A percentile compares a stretch with the other conserved stretches of the same genome.
Evolutionary conservation across 2,113 vertebrate genomes (phyloP).

Genomic region (Stictonetta naevosa): DNA sequence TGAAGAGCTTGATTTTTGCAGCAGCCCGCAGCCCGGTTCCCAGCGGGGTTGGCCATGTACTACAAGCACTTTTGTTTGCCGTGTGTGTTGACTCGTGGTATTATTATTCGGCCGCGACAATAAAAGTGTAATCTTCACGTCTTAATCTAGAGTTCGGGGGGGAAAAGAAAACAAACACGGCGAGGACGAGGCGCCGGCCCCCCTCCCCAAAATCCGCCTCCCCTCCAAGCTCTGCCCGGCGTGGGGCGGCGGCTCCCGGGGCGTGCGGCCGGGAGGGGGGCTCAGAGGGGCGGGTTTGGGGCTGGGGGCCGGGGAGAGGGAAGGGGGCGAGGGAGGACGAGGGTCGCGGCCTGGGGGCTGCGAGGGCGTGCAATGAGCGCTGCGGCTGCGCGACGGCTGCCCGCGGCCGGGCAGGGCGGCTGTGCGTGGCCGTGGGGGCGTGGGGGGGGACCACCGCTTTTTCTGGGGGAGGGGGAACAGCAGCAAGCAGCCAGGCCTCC

Average conservation of each 20-base stretch:
- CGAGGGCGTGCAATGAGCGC: not conserved
- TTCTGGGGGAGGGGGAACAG: not conserved
- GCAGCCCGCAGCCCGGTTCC: slow-evolving; percentile 72
- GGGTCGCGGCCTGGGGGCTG: not conserved
- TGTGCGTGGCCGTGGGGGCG: not conserved
- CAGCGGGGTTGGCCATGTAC: slow-evolving; percentile 77
- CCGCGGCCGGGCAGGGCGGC: not conserved
- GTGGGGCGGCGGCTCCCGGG: not conserved
- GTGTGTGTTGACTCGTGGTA: slow-evolving; percentile 77
- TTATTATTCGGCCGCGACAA: slow-evolving; percentile 70
- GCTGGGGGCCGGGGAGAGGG: not conserved
- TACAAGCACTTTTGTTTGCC: slow-evolving; percentile 77
- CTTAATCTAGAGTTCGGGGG: slow-evolving; percentile 77
- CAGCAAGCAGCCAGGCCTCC: not conserved
- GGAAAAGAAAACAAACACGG: slow-evolving; percentile 74
- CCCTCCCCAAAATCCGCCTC: not conserved
- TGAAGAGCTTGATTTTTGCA: slow-evolving; percentile 76
- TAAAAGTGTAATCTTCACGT: slow-evolving; percentile 75
- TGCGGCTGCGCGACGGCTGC: not conserved
- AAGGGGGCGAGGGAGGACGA: not conserved
- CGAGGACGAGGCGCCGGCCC: slow-evolving; percentile 6
- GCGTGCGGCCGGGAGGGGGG: no score
- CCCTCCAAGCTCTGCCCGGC: not conserved
- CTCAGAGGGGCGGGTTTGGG: no score
- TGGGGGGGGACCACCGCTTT: no score